Base-by-base conservation (phyloP, 2,113 vertebrate species). In the Axis porcinus region DNA sequence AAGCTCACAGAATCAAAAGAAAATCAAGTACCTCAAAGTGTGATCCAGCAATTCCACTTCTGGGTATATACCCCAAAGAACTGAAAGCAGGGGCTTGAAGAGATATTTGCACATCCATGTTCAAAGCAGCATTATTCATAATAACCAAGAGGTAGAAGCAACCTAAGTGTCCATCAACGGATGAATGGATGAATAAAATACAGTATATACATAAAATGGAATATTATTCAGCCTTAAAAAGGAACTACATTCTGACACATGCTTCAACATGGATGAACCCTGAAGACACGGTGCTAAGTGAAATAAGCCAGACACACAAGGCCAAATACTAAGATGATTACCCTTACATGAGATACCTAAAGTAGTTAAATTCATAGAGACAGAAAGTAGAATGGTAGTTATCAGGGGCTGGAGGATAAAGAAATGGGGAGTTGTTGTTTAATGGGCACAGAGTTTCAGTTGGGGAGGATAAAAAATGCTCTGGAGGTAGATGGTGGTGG, bases 1-100 rank as follows among this genome's bases (percentile, higher is more conserved):
- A 78, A 89, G 67, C 19, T 85, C 60, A 78, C 43, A 85, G 81
- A 96, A 64, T 81, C 21, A 55, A 97, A 93, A 91, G 36, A 81
- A 92, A 96, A 95, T 78, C 47, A 84, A 25, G 10, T 57, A 92
- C 70, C 55, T 96, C 17, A 47, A 88, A 92, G 50, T 1, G 55
- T 67, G 28, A 84, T 11, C 74, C 84, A 92, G 60, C 30, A 83
- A 89, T 54, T 45, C 81, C 45, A 28, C 3, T 81, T 50, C 55
- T 23, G 4, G 16, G 14, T 67, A 58, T 28, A 7, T 14, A 60
- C 27, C 47, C 43, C 15, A 89, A 92, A 87, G 78, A 94, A 76
- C 1, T 58, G 74, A 90, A 64, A 84, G 45, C 40, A 85, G 89
- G 36, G 43, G 57, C 81, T 45, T 36, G 17, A 50, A 64, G 33